Evolutionary conservation across 2,888 invertebrate genomes (phyloP), one percentile per base, ranked within the genome.

Genomic region (Molanna angustata): DNA sequence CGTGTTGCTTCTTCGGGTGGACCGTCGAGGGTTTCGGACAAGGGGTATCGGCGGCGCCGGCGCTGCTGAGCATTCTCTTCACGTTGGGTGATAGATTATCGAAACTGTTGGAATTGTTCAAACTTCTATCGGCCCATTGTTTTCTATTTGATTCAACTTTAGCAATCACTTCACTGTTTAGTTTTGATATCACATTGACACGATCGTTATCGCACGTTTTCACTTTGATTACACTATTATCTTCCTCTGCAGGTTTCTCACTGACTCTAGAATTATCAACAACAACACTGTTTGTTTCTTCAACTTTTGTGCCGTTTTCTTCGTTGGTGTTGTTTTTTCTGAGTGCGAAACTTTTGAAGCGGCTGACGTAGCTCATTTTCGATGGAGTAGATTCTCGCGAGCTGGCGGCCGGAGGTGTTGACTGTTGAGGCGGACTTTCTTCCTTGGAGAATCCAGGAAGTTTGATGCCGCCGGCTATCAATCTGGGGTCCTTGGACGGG

Each of bases 11-110:
- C 65, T 55, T 69, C 58, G 70, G 66, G 56, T 70, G 69, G 1
- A 71, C 68, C 58, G 73, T 73, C 1, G 70, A 65, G n/a, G 54
- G 31, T 40, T 57, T 57, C 2, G 58, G 48, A n/a, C n/a, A n/a
- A 40, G 22, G 33, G 13, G 57, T 45, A 43, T 55, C 70, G 51
- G 69, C 67, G 54, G 69, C 70, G 14, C 69, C 67, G 7, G 81
- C 79, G 66, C 81, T 74, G 2, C 81, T 79, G 57, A 83, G 72
- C 70, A 83, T 80, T 58, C 82, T 71, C 65, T 81, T 82, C 3
- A 83, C 82, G 62, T 80, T 80, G 3, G 82, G 80, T 14, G 82
- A 82, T 11, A 82, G 69, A 63, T 78, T 77, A 49, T 77, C 76
- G 63, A 82, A 80, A 40, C 69, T 68, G 56, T 74, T 66, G 65